Percentiles rank a stretch among this genome's conserved stretches.
These are phyloP conservation scores for Aspidiotus destructor DNA, from an alignment of 2,888 invertebrate genomes.

Conservation along the genomic window DNA sequence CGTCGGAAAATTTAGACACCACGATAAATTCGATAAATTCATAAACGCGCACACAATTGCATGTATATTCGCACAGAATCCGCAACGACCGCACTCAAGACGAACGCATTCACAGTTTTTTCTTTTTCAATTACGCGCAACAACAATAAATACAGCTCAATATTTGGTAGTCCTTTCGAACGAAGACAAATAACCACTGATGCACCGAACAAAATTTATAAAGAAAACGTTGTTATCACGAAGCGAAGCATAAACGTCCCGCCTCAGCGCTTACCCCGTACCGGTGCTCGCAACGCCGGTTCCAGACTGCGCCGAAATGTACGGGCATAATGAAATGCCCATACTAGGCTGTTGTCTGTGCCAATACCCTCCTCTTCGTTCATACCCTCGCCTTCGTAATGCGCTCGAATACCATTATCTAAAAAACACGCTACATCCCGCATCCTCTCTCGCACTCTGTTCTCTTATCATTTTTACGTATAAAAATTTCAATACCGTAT, in stretches of 20 bases:
- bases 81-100: too few relatives aligned
- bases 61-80: too few relatives aligned
- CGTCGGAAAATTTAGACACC: too few relatives aligned
- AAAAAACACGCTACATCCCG: too few relatives aligned
- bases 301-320: conserved; percentile 12
- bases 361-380: too few relatives aligned
- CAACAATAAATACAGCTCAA: conserved; percentile 4
- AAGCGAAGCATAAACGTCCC: conserved; percentile 21
- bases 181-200: conserved; percentile 29
- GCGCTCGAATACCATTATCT: background rate
- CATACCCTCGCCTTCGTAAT: background rate
- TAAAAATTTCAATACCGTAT: background rate
- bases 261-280: background rate
- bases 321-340: background rate
- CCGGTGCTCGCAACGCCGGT: conserved; percentile 17
- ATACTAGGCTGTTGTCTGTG: too few relatives aligned
- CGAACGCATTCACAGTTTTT: background rate
- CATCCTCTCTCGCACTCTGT: background rate
- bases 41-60: too few relatives aligned
- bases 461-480: background rate
- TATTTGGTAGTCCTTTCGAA: conserved; percentile 14
- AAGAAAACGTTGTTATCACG: conserved; percentile 25
- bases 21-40: too few relatives aligned
- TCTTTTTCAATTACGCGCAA: background rate
- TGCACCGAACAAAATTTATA: conserved; percentile 4